A percentile compares a stretch with the other conserved stretches of the same genome.
Conservation (phyloP, 2,888 invertebrate species). For the Drosophila multiciliata region DNA sequence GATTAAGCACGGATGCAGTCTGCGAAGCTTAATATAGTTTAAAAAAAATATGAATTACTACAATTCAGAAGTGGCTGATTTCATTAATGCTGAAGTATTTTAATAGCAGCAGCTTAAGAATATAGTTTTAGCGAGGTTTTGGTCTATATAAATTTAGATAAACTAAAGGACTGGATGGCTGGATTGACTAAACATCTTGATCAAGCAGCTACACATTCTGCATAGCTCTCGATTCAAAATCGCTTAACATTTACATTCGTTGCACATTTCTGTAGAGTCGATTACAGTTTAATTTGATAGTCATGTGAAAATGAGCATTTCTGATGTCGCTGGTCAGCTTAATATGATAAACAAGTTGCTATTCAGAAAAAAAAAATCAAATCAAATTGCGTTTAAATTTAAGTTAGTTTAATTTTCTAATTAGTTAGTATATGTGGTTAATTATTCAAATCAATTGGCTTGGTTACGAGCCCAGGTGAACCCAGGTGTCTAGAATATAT, state of each 20-base stretch:
- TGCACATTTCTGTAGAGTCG: neutral
- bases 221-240: neutral
- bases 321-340: neutral
- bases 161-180: too few species aligned
- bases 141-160: too few species aligned
- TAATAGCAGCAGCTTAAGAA: too few species aligned
- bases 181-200: too few species aligned
- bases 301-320: neutral
- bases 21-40: neutral
- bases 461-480: too few species aligned
- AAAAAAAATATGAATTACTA: neutral
- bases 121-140: too few species aligned
- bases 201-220: neutral
- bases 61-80: neutral
- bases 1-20: neutral
- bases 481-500: neutral
- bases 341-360: neutral
- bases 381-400: neutral
- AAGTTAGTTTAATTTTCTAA: neutral
- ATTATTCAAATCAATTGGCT: too few species aligned
- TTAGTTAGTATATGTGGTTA: neutral
- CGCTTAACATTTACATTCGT: neutral
- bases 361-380: neutral
- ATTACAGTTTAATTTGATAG: neutral
- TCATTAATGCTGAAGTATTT: neutral